Conservation (phyloP, 2,113 vertebrate species). For the Salvator merianae region DNA sequence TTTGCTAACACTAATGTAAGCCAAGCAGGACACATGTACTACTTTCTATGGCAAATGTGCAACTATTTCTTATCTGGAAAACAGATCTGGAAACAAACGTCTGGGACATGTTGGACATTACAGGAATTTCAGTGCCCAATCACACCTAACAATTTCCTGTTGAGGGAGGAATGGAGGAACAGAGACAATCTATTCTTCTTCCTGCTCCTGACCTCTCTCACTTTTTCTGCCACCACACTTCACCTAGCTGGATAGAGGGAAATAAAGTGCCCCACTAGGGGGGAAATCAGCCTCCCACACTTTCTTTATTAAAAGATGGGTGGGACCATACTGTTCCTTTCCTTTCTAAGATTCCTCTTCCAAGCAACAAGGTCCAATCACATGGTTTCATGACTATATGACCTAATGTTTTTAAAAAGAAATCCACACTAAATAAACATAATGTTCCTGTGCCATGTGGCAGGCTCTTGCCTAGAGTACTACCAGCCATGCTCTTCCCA, state of each 20-base stretch:
- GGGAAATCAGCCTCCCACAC: no score
- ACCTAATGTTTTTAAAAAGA: neutral
- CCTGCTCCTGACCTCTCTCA: neutral
- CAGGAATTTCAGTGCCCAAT: neutral
- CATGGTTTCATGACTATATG: fast-evolving
- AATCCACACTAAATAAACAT: neutral
- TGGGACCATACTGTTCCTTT: neutral
- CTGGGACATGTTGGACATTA: neutral
- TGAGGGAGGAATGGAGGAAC: no score
- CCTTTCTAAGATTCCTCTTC: neutral
- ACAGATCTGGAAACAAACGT: neutral
- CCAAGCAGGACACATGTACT: neutral
- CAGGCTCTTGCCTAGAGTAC: no score
- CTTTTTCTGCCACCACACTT: no score
- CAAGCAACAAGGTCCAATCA: neutral
- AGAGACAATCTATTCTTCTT: neutral
- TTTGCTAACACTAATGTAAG: no score
- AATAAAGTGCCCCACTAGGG: no score
- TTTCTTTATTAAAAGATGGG: neutral
- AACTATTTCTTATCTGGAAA: neutral
- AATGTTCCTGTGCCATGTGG: neutral
- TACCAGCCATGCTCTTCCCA: neutral
- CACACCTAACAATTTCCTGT: fast-evolving
- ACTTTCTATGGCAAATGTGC: neutral
- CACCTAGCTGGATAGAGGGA: no score